These are phyloP conservation scores for Ditula angustiorana DNA, from an alignment of 2,888 invertebrate genomes.

Conservation along the genomic window DNA sequence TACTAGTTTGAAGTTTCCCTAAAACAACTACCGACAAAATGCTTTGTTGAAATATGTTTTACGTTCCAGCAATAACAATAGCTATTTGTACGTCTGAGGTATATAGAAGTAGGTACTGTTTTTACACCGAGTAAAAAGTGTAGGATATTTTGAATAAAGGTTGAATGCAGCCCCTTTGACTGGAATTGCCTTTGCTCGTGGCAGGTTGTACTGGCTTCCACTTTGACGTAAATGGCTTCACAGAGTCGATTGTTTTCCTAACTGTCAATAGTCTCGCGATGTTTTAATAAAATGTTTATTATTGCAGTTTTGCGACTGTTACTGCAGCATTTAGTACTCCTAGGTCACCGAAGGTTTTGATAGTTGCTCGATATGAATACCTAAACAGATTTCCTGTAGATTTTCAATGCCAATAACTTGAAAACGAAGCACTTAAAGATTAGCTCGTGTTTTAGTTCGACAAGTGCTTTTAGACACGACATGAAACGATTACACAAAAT, in stretches of 20 bases:
- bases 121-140: neutral
- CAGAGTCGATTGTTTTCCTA: constrained; percentile 43
- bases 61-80: neutral
- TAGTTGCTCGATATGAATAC: neutral
- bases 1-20: too few species aligned
- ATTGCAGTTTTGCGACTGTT: neutral
- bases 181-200: constrained; percentile 43
- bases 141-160: constrained; percentile 19
- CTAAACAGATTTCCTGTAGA: neutral
- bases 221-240: constrained; percentile 46
- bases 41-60: too few species aligned
- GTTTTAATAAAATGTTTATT: constrained; percentile 24
- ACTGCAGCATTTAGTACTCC: neutral
- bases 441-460: neutral
- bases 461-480: neutral
- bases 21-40: too few species aligned
- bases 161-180: constrained; percentile 39
- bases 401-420: neutral
- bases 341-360: neutral
- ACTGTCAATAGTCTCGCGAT: constrained; percentile 42
- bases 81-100: neutral
- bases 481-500: neutral
- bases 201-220: constrained; percentile 46
- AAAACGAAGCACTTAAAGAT: neutral
- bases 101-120: neutral